Base-by-base conservation (phyloP, 2,113 vertebrate species). In the Albula goreensis region DNA sequence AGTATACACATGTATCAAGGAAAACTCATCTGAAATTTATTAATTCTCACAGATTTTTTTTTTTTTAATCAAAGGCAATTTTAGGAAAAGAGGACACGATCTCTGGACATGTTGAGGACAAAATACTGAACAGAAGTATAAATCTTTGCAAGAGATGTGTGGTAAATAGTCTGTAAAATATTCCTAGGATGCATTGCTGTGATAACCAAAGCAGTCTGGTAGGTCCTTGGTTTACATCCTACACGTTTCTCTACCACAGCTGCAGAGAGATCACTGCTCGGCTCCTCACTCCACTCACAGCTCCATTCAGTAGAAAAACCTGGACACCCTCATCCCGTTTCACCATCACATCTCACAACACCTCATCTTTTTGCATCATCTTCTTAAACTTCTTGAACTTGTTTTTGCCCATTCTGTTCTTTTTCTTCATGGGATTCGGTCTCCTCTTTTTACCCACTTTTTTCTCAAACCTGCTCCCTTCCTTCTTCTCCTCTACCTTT, bases 331-430 rank as follows among this genome's bases (percentile, higher is more conserved):
- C 25, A 2, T 10, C 60, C 3, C 53, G 12, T 63, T 11, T 63
- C 15, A 63, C 11, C 11, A 11, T n/a, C 7, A 25, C 49, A 63
- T 25, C 56, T 57, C 80, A 85, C 52, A 13, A 31, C 0, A 81
- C 86, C 48, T 86, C n/a, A 12, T 85, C 82, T 79, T 92, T 90
- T 79, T 87, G n/a, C 84, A 93, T 52, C 89, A 94, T 82, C 5
- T 77, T 66, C 89, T 92, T 94, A 89, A 94, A 86, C 87, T 94
- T 93, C 41, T 77, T 92, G 87, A 95, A 95, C 89, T 91, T 94
- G 84, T 95, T 96, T 86, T 94, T 95, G 78, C 93, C 94, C 5
- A 94, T 92, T 89, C 92, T 92, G 4, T 90, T 89, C 53, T 89
- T 94, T 48, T 87, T 88, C 50, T 90, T 91, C 81, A 81, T 82